Evolutionary conservation across 1,140 invertebrate species (phyloP), one percentile per base, ranked within the genome.

Genomic region (Vollenhovia emeryi): DNA sequence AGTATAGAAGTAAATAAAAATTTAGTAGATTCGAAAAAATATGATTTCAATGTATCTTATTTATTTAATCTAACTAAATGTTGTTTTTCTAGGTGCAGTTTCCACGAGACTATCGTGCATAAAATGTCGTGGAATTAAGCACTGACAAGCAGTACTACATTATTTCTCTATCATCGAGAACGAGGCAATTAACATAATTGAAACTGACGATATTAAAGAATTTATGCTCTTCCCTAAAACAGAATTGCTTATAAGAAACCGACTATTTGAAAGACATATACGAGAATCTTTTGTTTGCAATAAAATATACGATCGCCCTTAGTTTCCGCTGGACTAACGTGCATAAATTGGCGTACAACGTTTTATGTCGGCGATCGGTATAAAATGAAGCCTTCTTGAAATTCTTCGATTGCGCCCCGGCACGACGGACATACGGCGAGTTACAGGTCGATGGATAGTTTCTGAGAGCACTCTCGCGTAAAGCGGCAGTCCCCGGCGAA

Each of bases 361-460:
- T 64, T 78, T 64, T 78, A 64, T 24, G n/a, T 33, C 13, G 27
- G 27, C 50, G 13, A 55, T 55, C 71, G 21, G 33, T 15, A 11
- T 48, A 48, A 68, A 68, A 79, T 36, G 33, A 79, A 66, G 45
- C 33, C 45, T 40, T 40, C 33, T 68, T 52, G 62, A 68, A 68
- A 79, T 79, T 68, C 60, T 79, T 79, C 33, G 7, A 80, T 55
- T 55, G 36, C 78, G 3, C 18, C 18, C 40, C 75, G 21, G 21
- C 27, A 62, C 40, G 27, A 50, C 57, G 43, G 57, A 78, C 74
- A 30, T 66, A 79, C 62, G 18, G 40, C 40, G 40, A 48, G 64
- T 69, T 68, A 86, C 33, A 30, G 27, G 27, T 59, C 75, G 84
- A 69, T 86, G 76, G 50, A 66, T 45, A 82, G 60, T 80, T 69